Percentiles rank a stretch among this genome's conserved stretches.
These are phyloP conservation scores for Cyclophora punctaria DNA, from an alignment of 2,888 invertebrate genomes.

Conservation along the genomic window DNA sequence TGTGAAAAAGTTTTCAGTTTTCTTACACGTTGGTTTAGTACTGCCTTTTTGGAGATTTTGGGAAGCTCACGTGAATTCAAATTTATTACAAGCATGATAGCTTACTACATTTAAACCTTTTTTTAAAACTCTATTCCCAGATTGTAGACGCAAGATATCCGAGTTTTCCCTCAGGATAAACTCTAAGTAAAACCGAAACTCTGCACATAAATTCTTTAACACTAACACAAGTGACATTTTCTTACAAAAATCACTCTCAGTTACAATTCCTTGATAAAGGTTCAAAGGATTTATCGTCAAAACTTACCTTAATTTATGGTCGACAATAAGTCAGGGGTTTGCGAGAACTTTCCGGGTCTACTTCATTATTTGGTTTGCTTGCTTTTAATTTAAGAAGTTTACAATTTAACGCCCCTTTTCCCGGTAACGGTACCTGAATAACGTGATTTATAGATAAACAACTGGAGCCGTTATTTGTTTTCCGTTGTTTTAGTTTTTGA, in stretches of 20 bases:
- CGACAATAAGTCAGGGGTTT: slow-evolving; percentile 59
- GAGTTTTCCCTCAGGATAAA: too few relatives aligned
- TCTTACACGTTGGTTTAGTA: too few relatives aligned
- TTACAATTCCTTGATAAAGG: slow-evolving; percentile 4
- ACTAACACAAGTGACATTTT: too few relatives aligned
- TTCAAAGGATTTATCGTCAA: slow-evolving; percentile 54
- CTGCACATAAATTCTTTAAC: too few relatives aligned
- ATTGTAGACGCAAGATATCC: too few relatives aligned
- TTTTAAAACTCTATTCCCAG: too few relatives aligned
- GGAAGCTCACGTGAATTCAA: too few relatives aligned
- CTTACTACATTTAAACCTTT: too few relatives aligned
- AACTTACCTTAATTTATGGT: slow-evolving; percentile 66
- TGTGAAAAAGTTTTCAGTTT: too few relatives aligned
- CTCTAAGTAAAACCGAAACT: too few relatives aligned
- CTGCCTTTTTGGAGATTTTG: too few relatives aligned
- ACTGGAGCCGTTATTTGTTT: slow-evolving; percentile 9
- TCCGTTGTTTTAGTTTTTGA: slow-evolving; percentile 13
- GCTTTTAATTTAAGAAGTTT: slow-evolving; percentile 66
- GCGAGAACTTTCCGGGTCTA: slow-evolving; percentile 48
- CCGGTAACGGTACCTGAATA: slow-evolving; percentile 10
- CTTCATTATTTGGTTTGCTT: slow-evolving; percentile 63
- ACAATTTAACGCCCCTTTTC: slow-evolving; percentile 31
- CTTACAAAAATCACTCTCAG: slow-evolving; percentile 5
- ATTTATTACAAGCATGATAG: too few relatives aligned
- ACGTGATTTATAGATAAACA: slow-evolving; percentile 14